These are phyloP conservation scores for Dermatemys mawii DNA, from an alignment of 2,113 vertebrate genomes.

Conservation along the genomic window DNA sequence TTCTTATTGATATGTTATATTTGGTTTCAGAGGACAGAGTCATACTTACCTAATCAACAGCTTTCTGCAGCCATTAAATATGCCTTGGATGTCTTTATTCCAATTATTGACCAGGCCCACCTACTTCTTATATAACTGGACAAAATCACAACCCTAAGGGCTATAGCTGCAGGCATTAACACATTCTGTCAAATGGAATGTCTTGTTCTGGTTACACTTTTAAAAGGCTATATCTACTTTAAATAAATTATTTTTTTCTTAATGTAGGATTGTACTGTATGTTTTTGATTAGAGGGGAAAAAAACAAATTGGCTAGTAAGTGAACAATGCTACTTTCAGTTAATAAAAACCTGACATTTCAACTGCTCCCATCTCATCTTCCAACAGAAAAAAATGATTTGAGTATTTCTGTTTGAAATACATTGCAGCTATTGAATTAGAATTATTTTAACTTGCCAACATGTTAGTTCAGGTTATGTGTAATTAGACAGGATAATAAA, in stretches of 20 bases:
- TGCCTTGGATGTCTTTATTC: neutral
- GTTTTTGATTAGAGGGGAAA: neutral
- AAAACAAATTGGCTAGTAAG: neutral
- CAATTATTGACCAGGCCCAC: neutral
- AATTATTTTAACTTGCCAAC: neutral
- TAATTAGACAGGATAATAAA: neutral
- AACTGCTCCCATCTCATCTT: neutral
- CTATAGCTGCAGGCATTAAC: neutral
- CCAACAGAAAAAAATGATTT: neutral
- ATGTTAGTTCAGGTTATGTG: neutral
- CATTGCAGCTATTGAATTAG: neutral
- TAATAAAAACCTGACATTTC: neutral
- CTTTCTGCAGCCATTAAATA: no score
- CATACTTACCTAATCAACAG: neutral
- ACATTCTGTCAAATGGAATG: fast-evolving
- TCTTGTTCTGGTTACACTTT: neutral
- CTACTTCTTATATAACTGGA: neutral
- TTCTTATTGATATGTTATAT: fast-evolving
- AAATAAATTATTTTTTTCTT: neutral
- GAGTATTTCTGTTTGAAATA: neutral
- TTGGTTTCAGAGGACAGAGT: neutral
- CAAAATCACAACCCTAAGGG: neutral
- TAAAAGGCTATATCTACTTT: neutral
- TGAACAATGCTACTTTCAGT: neutral
- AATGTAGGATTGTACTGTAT: neutral